These are phyloP conservation scores for Catharus fuscescens DNA, from an alignment of 2,113 vertebrate species.

Conservation along the genomic window DNA sequence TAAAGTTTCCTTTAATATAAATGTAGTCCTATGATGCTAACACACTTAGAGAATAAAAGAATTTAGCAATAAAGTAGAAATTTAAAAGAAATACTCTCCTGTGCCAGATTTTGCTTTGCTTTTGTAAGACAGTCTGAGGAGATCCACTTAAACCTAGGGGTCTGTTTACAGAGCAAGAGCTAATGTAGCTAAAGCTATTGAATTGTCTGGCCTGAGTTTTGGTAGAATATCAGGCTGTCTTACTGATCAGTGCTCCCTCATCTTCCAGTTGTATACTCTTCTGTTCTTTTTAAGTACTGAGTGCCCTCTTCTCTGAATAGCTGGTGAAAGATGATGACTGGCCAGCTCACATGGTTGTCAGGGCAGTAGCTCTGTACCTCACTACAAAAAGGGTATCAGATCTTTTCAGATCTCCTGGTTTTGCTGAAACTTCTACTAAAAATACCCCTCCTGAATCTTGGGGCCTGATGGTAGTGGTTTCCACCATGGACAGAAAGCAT, in stretches of 20 bases:
- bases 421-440: neutral
- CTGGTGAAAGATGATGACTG: neutral
- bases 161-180: neutral
- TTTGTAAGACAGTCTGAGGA: neutral
- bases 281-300: neutral
- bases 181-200: neutral
- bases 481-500: neutral
- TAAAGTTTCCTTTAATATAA: neutral
- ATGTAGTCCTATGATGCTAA: neutral
- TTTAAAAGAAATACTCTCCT: neutral
- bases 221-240: neutral
- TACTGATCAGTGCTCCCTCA: neutral
- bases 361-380: neutral
- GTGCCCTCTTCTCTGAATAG: neutral
- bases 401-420: neutral
- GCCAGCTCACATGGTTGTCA: rapidly evolving
- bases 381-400: neutral
- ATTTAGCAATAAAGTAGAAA: neutral
- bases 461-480: neutral
- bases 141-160: neutral
- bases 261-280: neutral
- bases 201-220: neutral
- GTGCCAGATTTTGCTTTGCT: neutral
- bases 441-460: neutral
- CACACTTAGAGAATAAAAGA: neutral